A percentile compares a stretch with the other conserved stretches of the same genome.
Conservation (phyloP, 64 coral and sea anemone species). For the Acropora yongei region DNA sequence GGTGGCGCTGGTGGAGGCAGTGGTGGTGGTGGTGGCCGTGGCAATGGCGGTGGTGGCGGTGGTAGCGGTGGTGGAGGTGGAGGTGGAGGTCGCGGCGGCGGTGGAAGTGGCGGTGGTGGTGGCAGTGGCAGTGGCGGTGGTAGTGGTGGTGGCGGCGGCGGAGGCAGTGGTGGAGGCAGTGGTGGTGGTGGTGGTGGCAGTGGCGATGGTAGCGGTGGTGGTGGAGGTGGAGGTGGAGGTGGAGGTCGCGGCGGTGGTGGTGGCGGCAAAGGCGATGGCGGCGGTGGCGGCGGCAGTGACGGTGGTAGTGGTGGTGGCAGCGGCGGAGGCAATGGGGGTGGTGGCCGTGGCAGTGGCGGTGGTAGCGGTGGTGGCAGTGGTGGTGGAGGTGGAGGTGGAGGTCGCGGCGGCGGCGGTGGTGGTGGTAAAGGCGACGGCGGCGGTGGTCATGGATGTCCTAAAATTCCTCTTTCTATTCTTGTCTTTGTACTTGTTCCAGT, state of each 20-base stretch:
- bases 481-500: conserved; percentile 18
- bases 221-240: too few relatives aligned
- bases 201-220: too few relatives aligned
- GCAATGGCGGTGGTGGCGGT: too few relatives aligned
- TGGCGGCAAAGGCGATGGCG: too few relatives aligned
- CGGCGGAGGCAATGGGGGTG: too few relatives aligned
- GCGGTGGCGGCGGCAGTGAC: neutral
- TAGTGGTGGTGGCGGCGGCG: too few relatives aligned
- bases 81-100: neutral
- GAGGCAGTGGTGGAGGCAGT: too few relatives aligned
- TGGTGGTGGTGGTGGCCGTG: too few relatives aligned
- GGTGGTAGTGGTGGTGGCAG: neutral
- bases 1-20: neutral
- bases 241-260: too few relatives aligned
- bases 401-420: neutral
- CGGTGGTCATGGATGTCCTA: neutral
- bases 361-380: neutral
- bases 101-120: neutral
- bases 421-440: conserved; percentile 2
- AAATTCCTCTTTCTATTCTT: conserved; percentile 6
- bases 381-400: neutral
- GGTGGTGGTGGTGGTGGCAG: too few relatives aligned
- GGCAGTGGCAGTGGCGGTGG: conserved; percentile 13
- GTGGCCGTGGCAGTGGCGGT: too few relatives aligned
- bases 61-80: neutral